phyloP scores from a whole-genome alignment of 2,113 vertebrate genomes.

The Strigops habroptila region DNA sequence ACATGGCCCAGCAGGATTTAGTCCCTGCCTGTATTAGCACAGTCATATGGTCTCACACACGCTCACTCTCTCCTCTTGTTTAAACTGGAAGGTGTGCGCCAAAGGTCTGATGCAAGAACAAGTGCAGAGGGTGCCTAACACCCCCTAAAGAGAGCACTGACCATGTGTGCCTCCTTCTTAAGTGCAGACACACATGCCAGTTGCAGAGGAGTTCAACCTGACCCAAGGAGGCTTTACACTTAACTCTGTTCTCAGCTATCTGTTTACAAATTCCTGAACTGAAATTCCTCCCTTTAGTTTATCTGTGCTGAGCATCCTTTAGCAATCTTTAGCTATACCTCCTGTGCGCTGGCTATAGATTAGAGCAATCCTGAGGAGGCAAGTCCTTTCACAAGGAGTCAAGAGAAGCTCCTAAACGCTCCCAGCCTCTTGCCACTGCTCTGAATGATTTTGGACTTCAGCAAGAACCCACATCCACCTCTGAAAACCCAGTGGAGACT shows the following conservation, averaged over 20 bases:
- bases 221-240: neutral
- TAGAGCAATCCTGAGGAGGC: neutral
- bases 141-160: neutral
- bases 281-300: neutral
- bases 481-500: neutral
- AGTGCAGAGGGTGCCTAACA: neutral
- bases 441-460: neutral
- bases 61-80: neutral
- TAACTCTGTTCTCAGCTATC: neutral
- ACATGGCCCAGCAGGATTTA: accelerated
- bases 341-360: neutral
- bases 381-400: neutral
- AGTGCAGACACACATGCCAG: accelerated
- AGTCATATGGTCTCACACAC: neutral
- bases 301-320: neutral
- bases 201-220: neutral
- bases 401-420: neutral
- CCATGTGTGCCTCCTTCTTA: neutral
- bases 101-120: neutral
- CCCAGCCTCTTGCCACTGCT: neutral
- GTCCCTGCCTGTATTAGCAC: neutral
- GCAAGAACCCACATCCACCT: neutral
- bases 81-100: accelerated
- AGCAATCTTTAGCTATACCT: neutral
- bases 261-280: slow-evolving; percentile 7